Evolutionary conservation across 2,113 vertebrate genomes (phyloP).

Genomic region (Thermophis baileyi): DNA sequence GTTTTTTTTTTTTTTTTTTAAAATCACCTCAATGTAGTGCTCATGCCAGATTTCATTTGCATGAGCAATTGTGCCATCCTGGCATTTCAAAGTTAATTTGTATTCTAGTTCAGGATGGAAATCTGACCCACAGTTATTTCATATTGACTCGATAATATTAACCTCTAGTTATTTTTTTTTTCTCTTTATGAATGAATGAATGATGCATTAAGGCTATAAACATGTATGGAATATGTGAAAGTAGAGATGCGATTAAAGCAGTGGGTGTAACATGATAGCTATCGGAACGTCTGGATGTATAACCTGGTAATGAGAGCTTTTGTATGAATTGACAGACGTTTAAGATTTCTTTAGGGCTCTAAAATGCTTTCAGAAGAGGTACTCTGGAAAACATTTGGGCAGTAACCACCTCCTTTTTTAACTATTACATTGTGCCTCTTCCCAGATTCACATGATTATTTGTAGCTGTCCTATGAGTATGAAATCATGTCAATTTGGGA

Average conservation of each 20-base stretch:
- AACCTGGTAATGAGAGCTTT: background rate
- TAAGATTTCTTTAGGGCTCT: background rate
- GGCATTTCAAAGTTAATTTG: background rate
- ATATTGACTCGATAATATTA: background rate
- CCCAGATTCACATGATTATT: background rate
- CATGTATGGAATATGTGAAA: background rate
- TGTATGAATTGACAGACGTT: background rate
- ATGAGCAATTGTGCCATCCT: background rate
- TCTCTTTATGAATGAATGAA: background rate
- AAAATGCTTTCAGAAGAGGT: background rate
- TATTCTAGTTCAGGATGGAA: background rate
- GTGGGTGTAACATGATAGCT: background rate
- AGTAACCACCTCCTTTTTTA: background rate
- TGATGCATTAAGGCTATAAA: background rate
- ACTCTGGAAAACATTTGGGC: background rate
- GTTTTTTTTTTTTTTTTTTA: background rate
- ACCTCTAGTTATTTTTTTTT: background rate
- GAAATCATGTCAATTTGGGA: background rate
- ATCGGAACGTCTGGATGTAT: background rate
- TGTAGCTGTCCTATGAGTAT: background rate
- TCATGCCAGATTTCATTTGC: background rate
- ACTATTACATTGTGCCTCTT: background rate
- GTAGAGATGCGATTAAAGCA: background rate
- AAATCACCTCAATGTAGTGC: background rate
- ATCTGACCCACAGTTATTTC: background rate